Base-by-base conservation (phyloP, 2,888 invertebrate genomes). In the Timema podura region DNA sequence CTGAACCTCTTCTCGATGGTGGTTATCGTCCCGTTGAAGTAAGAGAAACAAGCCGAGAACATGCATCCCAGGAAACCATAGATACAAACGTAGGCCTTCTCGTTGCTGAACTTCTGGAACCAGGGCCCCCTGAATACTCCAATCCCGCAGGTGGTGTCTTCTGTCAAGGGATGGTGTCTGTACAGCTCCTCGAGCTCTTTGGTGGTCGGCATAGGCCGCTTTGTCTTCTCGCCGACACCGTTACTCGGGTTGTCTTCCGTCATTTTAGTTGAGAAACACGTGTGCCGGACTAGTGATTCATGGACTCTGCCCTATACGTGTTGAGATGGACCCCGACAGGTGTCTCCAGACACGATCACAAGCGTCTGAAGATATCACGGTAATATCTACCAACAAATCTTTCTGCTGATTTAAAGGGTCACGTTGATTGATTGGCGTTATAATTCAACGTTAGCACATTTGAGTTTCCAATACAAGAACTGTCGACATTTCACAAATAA, bases 21-120 rank as follows among this genome's bases (percentile, higher is more conserved):
- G 67, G 90, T 89, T 72, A 90, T 88, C 47, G 89, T 89, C n/a
- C 89, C 90, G 76, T 88, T 89, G 76, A 89, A 90, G 77, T 90
- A 90, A 5, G 89, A 86, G 76, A 86, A 89, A 71, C 87, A 87
- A 76, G 90, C 89, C 30, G 88, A 86, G 77, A 88, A 88, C 70
- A 89, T 84, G 76, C 89, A 88, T 5, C 89, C 90, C 7, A 89
- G 83, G 54, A 89, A 80, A 49, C 89, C 89, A 74, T 89, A 90
- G 0, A 89, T 81, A 73, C 88, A 80, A 5, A 89, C 85, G 76
- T 86, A 86, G 11, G 82, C 84, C 75, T 85, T 85, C 76, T 85
- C 86, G 75, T 86, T 85, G 16, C 87, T 88, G 76, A 85, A 79
- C 80, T 82, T 84, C 78, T 89, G 89, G 67, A 89, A 80, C 74